Conservation (phyloP, 2,113 vertebrate genomes). For the Colistium nudipinnis region DNA sequence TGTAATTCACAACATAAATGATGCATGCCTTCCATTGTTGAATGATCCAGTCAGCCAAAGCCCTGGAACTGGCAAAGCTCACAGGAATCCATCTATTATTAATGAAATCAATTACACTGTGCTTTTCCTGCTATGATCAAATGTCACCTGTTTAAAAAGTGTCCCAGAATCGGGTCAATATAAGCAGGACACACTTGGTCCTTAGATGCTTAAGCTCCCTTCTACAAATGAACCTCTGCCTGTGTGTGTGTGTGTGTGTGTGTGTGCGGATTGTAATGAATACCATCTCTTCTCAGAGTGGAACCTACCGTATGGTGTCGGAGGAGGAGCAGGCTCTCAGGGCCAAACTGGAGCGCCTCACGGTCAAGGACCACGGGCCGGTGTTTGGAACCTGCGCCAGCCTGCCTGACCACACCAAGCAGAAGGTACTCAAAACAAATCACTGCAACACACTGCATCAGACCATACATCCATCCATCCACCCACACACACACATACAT, state of each 20-base stretch:
- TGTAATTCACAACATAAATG: background rate
- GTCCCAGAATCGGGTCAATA: no score
- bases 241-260: background rate
- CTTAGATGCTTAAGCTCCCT: no score
- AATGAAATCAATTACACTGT: conserved; percentile 12
- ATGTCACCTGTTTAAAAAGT: background rate
- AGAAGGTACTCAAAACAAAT: conserved; percentile 86
- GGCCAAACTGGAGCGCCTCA: conserved; percentile 90
- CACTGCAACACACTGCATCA: background rate
- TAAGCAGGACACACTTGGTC: background rate
- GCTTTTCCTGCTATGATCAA: conserved; percentile 7
- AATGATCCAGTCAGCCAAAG: background rate
- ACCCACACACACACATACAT: no score
- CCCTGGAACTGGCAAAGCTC: conserved; percentile 5
- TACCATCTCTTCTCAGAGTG: conserved; percentile 77
- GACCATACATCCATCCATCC: no score
- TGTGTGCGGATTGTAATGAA: background rate
- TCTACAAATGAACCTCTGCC: no score
- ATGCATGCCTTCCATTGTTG: background rate
- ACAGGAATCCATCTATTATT: conserved; percentile 25
- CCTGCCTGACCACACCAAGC: conserved; percentile 90
- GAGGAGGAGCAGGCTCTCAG: conserved; percentile 96
- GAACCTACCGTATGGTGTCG: conserved; percentile 91
- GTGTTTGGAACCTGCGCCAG: conserved; percentile 88
- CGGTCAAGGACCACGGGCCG: conserved; percentile 92